Base-by-base conservation (phyloP, 2,113 vertebrate species). In the Uria lomvia region DNA sequence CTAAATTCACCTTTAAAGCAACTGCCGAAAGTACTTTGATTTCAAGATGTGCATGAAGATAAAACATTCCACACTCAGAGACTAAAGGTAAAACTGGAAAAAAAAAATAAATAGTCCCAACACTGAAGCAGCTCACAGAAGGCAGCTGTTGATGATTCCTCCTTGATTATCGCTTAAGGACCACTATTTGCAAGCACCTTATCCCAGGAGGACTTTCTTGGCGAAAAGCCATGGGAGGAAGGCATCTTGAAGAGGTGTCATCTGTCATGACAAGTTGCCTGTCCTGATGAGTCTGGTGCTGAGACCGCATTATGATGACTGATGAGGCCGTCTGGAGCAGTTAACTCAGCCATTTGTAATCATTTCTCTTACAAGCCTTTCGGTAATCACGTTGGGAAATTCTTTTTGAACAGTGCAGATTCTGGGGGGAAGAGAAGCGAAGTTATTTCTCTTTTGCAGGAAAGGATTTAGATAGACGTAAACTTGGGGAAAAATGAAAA, bases 311-410 rank as follows among this genome's bases (percentile, higher is more conserved):
- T 91, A 93, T 91, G 93, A 96, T 98, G 98, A 97, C 96, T 96
- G 95, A 98, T 97, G 95, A 98, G 91, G 85, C 94, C 36, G 16
- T n/a, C 38, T 4, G 11, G 15, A 92, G 80, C 94, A 95, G 96
- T 98, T 97, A 98, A 91, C 95, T 91, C 82, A 63, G 86, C 95
- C 96, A 94, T 98, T 97, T 97, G 94, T 98, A 97, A 97, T 98
- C 80, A 97, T 97, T 98, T 96, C 96, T 97, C 87, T 92, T 95
- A 90, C 70, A 83, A 92, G 62, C 77, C 72, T 95, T 94, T 96
- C 38, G 17, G 29, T 97, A 97, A 97, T 95, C 95, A 95, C 86
- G 94, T 94, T 43, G 55, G 92, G 89, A 97, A 96, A 97, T 95
- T 90, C 74, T 94, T 96, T 97, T 95, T 75, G 75, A 95, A 85